Conservation (phyloP, 2,797 vertebrate genomes). For the Melanotaenia pygmaea region DNA sequence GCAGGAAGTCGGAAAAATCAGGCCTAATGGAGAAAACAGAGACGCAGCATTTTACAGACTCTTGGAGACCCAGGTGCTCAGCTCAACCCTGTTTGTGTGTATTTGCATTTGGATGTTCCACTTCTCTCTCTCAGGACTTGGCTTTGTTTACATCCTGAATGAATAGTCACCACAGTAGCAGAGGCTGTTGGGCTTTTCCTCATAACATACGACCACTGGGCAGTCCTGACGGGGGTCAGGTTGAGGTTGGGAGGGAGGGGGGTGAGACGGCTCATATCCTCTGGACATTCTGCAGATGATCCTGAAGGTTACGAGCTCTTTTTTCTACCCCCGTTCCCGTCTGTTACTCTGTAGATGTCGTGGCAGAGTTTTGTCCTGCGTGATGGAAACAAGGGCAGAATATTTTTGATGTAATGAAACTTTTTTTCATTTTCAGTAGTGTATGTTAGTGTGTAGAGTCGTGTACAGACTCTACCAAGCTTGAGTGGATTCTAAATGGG, state of each 20-base stretch:
- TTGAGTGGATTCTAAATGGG: no score
- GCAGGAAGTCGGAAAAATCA: conserved; percentile 47
- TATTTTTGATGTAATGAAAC: conserved; percentile 14
- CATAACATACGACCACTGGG: conserved; percentile 31
- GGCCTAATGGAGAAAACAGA: conserved; percentile 60
- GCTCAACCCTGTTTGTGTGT: conserved; percentile 28
- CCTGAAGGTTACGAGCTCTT: conserved; percentile 54
- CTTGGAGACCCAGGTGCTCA: conserved; percentile 45
- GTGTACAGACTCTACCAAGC: no score
- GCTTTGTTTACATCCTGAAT: conserved; percentile 51
- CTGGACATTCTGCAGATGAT: conserved; percentile 51
- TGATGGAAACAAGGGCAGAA: conserved; percentile 47
- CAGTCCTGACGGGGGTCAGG: conserved; percentile 39
- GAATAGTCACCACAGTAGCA: neutral
- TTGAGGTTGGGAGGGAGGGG: neutral
- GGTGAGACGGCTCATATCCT: conserved; percentile 11
- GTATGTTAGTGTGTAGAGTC: no score
- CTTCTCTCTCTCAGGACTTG: conserved; percentile 23
- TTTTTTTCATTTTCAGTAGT: no score
- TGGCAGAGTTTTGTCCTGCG: conserved; percentile 15
- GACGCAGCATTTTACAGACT: conserved; percentile 28
- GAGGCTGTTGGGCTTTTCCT: neutral
- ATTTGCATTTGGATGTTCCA: conserved; percentile 30
- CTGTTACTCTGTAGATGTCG: conserved; percentile 56
- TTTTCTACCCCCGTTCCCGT: conserved; percentile 64